phyloP scores from a whole-genome alignment of 2,888 invertebrate species.

The Lasioglossum leucozonium region DNA sequence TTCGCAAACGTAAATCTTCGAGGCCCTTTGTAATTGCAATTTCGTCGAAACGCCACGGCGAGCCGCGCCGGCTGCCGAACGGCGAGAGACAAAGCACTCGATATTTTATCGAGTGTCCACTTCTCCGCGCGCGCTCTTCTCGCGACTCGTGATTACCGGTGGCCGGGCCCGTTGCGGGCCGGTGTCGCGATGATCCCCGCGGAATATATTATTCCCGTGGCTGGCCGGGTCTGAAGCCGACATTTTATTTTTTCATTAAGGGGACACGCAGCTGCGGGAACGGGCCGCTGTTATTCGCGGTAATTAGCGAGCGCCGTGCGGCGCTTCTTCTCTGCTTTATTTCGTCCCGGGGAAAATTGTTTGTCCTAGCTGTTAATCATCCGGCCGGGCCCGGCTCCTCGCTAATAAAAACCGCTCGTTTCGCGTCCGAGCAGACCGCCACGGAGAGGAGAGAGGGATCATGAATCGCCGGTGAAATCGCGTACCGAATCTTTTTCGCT shows the following conservation, averaged over 20 bases:
- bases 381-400: neutral
- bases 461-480: slow-evolving; percentile 42
- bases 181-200: neutral
- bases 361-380: slow-evolving; percentile 31
- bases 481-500: slow-evolving; percentile 33
- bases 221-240: neutral
- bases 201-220: neutral
- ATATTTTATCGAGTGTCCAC: slow-evolving; percentile 21
- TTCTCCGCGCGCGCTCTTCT: neutral
- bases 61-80: neutral
- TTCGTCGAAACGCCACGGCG: slow-evolving; percentile 12
- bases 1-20: neutral
- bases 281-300: neutral
- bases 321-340: neutral
- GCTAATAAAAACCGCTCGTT: slow-evolving; percentile 59
- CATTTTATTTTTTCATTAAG: neutral
- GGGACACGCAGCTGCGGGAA: neutral
- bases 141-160: neutral
- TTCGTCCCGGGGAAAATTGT: slow-evolving; percentile 8
- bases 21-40: slow-evolving; percentile 15
- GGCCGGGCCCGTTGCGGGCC: neutral
- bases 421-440: no score
- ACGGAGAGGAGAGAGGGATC: neutral
- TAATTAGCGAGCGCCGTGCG: neutral
- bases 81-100: slow-evolving; percentile 10